Evolutionary conservation across 2,113 vertebrate genomes (phyloP).

Genomic region (Bubo scandiacus): DNA sequence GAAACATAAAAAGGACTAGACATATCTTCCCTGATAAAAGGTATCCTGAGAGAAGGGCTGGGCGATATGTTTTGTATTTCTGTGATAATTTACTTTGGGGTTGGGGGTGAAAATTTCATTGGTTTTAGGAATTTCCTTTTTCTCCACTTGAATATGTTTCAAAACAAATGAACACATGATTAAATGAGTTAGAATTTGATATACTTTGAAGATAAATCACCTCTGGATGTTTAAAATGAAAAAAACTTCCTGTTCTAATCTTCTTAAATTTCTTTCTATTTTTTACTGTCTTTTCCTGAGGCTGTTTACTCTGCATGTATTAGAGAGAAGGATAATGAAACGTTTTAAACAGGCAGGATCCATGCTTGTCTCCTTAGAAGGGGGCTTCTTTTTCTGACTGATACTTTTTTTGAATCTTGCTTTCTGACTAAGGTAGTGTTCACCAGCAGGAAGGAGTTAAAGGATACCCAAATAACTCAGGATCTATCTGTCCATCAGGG

Average conservation of each 20-base stretch:
- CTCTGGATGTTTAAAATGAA: background rate
- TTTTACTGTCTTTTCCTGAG: background rate
- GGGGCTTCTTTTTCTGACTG: background rate
- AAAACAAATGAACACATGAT: background rate
- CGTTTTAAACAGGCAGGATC: background rate
- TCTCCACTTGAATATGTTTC: background rate
- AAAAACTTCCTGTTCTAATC: background rate
- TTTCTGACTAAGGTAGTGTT: background rate
- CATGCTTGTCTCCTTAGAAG: background rate
- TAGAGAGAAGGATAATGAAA: background rate
- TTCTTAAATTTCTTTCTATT: background rate
- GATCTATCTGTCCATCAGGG: background rate
- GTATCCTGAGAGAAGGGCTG: background rate
- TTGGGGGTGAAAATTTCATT: background rate
- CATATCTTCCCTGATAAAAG: background rate
- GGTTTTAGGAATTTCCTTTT: background rate
- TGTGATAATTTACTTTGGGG: background rate
- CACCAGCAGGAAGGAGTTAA: background rate
- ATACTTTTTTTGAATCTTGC: background rate
- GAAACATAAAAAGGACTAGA: background rate
- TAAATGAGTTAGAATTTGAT: background rate
- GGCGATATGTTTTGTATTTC: background rate
- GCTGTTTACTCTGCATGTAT: background rate
- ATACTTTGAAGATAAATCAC: background rate
- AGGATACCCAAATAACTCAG: background rate